Base-by-base conservation (phyloP, 2,888 invertebrate species). In the Bellardia pandia region DNA sequence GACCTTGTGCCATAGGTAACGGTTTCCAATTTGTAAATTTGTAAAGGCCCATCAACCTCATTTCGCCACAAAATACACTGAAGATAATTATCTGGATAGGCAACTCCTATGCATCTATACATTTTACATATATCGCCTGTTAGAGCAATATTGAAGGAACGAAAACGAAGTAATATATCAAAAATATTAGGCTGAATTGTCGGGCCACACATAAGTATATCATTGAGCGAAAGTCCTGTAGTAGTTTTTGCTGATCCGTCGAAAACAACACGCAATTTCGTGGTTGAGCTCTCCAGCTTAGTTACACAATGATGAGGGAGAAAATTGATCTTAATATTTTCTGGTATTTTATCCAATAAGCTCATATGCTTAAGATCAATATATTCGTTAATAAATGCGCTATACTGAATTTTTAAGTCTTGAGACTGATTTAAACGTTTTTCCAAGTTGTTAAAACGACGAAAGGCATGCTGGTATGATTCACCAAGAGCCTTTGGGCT, bases 401-500 rank as follows among this genome's bases (percentile, higher is more conserved):
- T 56, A 16, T 74, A 74, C 9, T 74, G 74, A 13, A 3, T 2
- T n/a, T 48, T 74, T 3, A 58, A 16, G 7, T 72, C 42, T 72
- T 42, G 8, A 72, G 8, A 11, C 37, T 72, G 30, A 64, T 74
- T n/a, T 62, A 72, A 9, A n/a, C 37, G 33, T 64, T 77, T 58
- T 71, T 85, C 80, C 2, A 87, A 53, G 68, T 77, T 74, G 16
- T 48, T 66, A 51, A 87, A 85, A 3, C 87, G 81, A 60, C 68
- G 14, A 8, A 80, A 13, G 7, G 77, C 80, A 51, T 53, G 51
- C 9, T 77, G 14, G 58, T 85, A 86, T 7, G 88, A 85, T 42
- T 88, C 78, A 9, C 86, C 86, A 23, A 86, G 51, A 11, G 48
- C 9, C 9, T 30, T 30, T 33, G 45, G 58, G 23, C 48, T 51